phyloP scores from a whole-genome alignment of 2,797 vertebrate species.

The Chromobotia macracanthus region DNA sequence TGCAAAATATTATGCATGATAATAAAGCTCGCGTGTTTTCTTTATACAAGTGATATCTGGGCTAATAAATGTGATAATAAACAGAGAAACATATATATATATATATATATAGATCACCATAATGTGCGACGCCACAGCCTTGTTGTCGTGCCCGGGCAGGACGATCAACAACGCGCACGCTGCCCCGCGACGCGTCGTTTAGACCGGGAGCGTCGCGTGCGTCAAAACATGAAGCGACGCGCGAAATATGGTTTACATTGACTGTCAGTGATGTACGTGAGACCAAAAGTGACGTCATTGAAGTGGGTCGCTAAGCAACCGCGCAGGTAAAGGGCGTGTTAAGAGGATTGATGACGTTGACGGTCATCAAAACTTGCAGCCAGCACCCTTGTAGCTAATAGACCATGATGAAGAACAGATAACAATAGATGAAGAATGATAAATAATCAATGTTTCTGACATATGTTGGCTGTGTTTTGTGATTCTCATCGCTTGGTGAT shows the following conservation, averaged over 20 bases:
- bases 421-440: background rate
- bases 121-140: conserved; percentile 51
- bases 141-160: conserved; percentile 39
- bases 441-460: background rate
- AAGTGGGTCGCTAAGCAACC: conserved; percentile 36
- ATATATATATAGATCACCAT: conserved; percentile 27
- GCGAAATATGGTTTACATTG: conserved; percentile 13
- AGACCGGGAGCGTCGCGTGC: conserved; percentile 58
- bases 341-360: conserved; percentile 26
- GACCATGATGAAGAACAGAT: no score
- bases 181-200: conserved; percentile 46
- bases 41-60: background rate
- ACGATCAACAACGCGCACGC: conserved; percentile 60
- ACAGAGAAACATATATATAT: no score
- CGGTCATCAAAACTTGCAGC: conserved; percentile 1
- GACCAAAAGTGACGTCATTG: conserved; percentile 10
- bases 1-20: background rate
- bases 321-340: conserved; percentile 23
- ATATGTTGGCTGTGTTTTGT: background rate
- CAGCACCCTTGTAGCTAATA: background rate
- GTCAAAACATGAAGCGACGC: conserved; percentile 29
- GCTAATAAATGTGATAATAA: background rate
- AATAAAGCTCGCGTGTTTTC: background rate
- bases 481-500: no score
- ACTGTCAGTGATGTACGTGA: conserved; percentile 19